Conservation (phyloP, 2,888 invertebrate species). For the Thereva nobilitata region DNA sequence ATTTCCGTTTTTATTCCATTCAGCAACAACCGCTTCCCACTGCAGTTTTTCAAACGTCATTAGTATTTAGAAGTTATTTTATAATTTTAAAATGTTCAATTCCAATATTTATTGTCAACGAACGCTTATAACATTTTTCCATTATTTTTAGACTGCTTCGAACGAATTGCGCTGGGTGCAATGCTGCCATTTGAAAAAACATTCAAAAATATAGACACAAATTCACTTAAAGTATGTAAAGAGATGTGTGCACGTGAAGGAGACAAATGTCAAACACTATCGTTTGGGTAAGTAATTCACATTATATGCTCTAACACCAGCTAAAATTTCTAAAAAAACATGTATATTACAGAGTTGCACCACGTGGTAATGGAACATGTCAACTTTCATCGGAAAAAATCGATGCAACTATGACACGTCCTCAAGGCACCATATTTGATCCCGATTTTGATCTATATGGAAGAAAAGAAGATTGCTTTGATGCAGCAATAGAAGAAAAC, state of each 20-base stretch:
- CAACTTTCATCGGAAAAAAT: slow-evolving; percentile 61
- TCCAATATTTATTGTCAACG: no score
- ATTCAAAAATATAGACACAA: slow-evolving; percentile 65
- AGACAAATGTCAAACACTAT: slow-evolving; percentile 66
- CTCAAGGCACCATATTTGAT: slow-evolving; percentile 62
- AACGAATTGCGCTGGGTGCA: slow-evolving; percentile 67
- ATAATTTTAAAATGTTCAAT: no score
- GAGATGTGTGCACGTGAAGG: slow-evolving; percentile 66
- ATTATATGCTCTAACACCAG: no score
- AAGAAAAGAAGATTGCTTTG: slow-evolving; percentile 61
- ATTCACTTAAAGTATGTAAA: slow-evolving; percentile 66
- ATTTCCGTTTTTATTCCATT: no score
- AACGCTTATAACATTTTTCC: slow-evolving; percentile 2
- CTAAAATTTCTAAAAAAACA: slow-evolving; percentile 23
- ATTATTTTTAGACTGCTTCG: slow-evolving; percentile 64
- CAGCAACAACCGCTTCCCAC: no score
- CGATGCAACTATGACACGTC: slow-evolving; percentile 59
- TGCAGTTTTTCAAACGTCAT: no score
- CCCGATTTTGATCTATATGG: slow-evolving; percentile 68
- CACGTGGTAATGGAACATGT: slow-evolving; percentile 67
- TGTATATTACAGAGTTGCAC: slow-evolving; percentile 60
- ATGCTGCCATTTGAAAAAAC: slow-evolving; percentile 64
- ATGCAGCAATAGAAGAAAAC: slow-evolving; percentile 45
- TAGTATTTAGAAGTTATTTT: no score
- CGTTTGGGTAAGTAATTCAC: slow-evolving; percentile 62